A percentile compares a stretch with the other conserved stretches of the same genome.
These are phyloP conservation scores for Craseonycteris thonglongyai DNA, from an alignment of 2,113 vertebrate genomes.

Conservation along the genomic window DNA sequence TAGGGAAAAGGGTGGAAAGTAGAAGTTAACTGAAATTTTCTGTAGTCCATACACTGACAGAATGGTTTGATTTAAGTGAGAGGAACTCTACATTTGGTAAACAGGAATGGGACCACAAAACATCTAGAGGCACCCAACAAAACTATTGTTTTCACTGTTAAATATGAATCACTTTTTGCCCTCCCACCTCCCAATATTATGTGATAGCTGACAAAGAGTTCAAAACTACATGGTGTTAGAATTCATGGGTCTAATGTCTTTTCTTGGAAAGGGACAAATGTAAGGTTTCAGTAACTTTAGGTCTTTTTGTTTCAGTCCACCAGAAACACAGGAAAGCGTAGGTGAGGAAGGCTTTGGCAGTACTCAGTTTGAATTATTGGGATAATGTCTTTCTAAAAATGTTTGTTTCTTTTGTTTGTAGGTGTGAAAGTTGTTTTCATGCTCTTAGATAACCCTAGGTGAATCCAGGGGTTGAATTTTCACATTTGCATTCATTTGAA, in stretches of 20 bases:
- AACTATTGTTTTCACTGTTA: not conserved
- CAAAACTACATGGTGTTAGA: not conserved
- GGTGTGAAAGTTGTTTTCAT: not conserved
- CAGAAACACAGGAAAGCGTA: not conserved
- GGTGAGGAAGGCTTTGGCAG: not conserved
- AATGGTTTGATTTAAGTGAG: not conserved
- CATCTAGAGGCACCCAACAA: not conserved
- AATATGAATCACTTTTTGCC: not conserved
- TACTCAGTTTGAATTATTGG: not conserved
- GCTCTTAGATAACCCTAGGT: not conserved
- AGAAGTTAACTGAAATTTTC: not conserved
- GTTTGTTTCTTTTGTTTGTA: not conserved
- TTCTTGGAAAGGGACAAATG: not conserved
- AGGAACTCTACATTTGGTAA: not conserved
- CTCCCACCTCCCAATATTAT: not conserved
- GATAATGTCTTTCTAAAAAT: not conserved
- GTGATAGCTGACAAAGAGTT: not conserved
- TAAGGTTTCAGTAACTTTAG: not conserved
- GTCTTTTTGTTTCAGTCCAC: not conserved
- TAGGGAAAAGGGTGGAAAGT: not conserved
- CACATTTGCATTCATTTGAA: not conserved
- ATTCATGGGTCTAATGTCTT: not conserved
- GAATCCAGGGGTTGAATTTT: not conserved
- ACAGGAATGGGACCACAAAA: too few species aligned
- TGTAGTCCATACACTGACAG: fast-evolving